Evolutionary conservation across 1,140 invertebrate genomes (phyloP).

Genomic region (Cyrtorhinus lividipennis): DNA sequence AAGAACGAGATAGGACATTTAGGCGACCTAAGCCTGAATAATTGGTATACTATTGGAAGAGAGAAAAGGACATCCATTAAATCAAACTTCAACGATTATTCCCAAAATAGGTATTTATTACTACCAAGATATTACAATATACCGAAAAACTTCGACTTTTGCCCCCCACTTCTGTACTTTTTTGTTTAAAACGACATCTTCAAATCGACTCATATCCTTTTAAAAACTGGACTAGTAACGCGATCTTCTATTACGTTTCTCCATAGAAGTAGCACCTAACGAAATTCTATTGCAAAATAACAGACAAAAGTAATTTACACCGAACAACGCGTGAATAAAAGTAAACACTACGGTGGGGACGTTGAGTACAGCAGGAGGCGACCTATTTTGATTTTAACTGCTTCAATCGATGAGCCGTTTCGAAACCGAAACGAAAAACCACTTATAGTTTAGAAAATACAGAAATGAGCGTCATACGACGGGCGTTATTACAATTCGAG

Average conservation of each 20-base stretch:
- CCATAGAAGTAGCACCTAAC: neutral
- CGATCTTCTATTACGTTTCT: neutral
- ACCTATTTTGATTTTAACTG: too few relatives aligned
- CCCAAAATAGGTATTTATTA: constrained; percentile 8
- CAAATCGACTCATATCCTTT: neutral
- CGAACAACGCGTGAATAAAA: neutral
- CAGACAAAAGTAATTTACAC: neutral
- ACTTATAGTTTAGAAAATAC: too few relatives aligned
- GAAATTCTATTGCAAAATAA: neutral
- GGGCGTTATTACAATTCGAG: too few relatives aligned
- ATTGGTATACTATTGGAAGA: too few relatives aligned
- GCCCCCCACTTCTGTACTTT: neutral
- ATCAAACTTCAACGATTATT: neutral
- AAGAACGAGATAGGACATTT: too few relatives aligned
- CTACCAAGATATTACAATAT: constrained; percentile 1
- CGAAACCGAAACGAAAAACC: too few relatives aligned
- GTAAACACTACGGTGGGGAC: neutral
- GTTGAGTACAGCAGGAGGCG: too few relatives aligned
- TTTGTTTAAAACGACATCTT: too few relatives aligned
- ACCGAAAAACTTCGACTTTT: neutral
- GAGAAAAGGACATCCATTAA: neutral
- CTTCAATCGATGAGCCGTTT: too few relatives aligned
- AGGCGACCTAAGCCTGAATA: too few relatives aligned
- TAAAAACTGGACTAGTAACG: neutral
- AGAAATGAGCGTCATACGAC: too few relatives aligned